phyloP scores from a whole-genome alignment of 2,797 vertebrate genomes.

The Tauraco hartlaubi region DNA sequence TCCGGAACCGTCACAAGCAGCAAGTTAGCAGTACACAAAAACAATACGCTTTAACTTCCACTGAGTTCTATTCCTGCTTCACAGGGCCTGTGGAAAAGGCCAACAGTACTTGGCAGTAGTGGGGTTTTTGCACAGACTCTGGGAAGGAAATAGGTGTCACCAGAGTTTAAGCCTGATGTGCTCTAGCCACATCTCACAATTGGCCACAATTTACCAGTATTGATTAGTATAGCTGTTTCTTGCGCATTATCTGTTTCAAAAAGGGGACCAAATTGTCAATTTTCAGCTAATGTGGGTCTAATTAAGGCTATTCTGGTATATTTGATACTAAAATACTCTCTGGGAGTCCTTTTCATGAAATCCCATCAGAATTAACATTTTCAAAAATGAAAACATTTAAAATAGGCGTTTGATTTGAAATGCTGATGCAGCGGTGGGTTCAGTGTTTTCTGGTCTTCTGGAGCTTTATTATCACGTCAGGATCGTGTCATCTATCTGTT shows the following conservation, averaged over 20 bases:
- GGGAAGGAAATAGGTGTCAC: slow-evolving; percentile 23
- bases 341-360: slow-evolving; percentile 76
- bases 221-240: slow-evolving; percentile 32
- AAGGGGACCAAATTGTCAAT: slow-evolving; percentile 68
- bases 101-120: neutral
- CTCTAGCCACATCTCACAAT: slow-evolving; percentile 7
- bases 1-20: slow-evolving; percentile 58
- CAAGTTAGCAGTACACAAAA: slow-evolving; percentile 60
- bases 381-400: slow-evolving; percentile 85
- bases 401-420: slow-evolving; percentile 64
- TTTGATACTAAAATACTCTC: slow-evolving; percentile 80
- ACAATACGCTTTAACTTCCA: slow-evolving; percentile 30
- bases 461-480: slow-evolving; percentile 87
- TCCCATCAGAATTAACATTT: slow-evolving; percentile 80
- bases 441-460: neutral
- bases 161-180: slow-evolving; percentile 39
- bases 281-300: slow-evolving; percentile 73
- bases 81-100: neutral
- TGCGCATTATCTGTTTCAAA: slow-evolving; percentile 4
- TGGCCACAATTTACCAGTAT: neutral
- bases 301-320: slow-evolving; percentile 84
- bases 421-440: slow-evolving; percentile 45
- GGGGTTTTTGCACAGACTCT: slow-evolving; percentile 8
- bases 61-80: slow-evolving; percentile 8
- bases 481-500: slow-evolving; percentile 97